phyloP scores from a whole-genome alignment of 1,140 invertebrate species.

The Akabosia matsudoensis region DNA sequence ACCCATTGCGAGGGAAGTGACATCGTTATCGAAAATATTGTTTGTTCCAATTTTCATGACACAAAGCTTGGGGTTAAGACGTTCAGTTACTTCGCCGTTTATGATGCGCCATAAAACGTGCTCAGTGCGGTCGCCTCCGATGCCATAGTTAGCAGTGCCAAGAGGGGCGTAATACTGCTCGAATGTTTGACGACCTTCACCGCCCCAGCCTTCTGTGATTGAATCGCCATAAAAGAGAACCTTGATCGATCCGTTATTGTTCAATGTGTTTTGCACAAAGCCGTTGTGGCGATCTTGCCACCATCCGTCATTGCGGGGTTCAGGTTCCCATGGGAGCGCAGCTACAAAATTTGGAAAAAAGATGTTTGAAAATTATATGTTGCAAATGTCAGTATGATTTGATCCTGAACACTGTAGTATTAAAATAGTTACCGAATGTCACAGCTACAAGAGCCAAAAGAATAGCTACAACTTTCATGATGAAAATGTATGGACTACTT shows the following conservation, averaged over 20 bases:
- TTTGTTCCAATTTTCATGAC: constrained; percentile 24
- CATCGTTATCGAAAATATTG: background rate
- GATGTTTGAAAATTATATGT: background rate
- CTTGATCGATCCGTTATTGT: background rate
- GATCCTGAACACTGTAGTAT: background rate
- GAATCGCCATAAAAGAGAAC: constrained; percentile 22
- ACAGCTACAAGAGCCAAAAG: background rate
- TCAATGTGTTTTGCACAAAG: background rate
- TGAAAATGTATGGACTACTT: background rate
- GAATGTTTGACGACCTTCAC: background rate
- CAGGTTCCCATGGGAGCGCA: background rate
- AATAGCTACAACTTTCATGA: background rate
- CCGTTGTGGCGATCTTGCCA: background rate
- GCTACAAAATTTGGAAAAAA: background rate
- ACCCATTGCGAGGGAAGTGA: background rate
- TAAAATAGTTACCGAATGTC: background rate
- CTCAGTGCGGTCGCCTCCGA: constrained; percentile 8
- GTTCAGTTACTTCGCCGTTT: constrained; percentile 10
- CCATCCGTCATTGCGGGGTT: background rate
- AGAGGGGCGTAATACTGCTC: constrained; percentile 8
- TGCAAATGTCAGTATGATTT: background rate
- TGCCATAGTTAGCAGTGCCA: constrained; percentile 16
- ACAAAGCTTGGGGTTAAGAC: constrained; percentile 1
- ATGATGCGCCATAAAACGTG: constrained; percentile 7
- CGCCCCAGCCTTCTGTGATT: constrained; percentile 3